Base-by-base conservation (phyloP, 2,113 vertebrate genomes). In the Cavia porcellus region DNA sequence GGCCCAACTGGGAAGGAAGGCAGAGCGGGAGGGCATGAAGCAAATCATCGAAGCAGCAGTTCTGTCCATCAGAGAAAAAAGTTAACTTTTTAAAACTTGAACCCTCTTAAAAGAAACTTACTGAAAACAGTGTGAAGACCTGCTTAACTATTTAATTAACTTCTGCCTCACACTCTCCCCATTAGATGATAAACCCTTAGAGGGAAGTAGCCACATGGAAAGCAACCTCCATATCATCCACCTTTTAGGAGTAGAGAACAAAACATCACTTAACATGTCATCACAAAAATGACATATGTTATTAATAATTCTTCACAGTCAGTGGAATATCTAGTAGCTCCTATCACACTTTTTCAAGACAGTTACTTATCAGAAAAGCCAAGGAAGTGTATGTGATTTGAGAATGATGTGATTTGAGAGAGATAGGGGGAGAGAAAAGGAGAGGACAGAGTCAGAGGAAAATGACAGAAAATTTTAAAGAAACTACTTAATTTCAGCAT, bases 311-410 rank as follows among this genome's bases (percentile, higher is more conserved):
- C 9, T 83, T 61, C 35, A 89, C 68, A 55, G 6, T 66, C 50
- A 86, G 15, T 68, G 42, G 14, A 80, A 74, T 66, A 87, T 52
- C 55, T 95, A 86, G 52, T 79, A 57, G 14, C 20, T 79, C 74
- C 20, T 38, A 38, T 84, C 42, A 90, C 24, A 55, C 68, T 95
- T 97, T 72, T 88, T 38, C 12, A 47, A 80, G 81, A 68, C 24
- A 19, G 5, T 47, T 81, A 85, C n/a, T 12, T 87, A 81, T 50
- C 0, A 45, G 57, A 47, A 57, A 81, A 42, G 55, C 24, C 55
- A 85, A 88, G 7, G 5, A 55, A 35, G 5, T 42, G 1, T 28
- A 20, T 80, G 14, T 24, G 55, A 80, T 68, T 77, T 57, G 19
- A 22, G 22, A 19, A n/a, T 4, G 32, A 20, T 80, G 14, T 24